These are phyloP conservation scores for Lasiurus cinereus DNA, from an alignment of 2,113 vertebrate genomes.

Conservation along the genomic window DNA sequence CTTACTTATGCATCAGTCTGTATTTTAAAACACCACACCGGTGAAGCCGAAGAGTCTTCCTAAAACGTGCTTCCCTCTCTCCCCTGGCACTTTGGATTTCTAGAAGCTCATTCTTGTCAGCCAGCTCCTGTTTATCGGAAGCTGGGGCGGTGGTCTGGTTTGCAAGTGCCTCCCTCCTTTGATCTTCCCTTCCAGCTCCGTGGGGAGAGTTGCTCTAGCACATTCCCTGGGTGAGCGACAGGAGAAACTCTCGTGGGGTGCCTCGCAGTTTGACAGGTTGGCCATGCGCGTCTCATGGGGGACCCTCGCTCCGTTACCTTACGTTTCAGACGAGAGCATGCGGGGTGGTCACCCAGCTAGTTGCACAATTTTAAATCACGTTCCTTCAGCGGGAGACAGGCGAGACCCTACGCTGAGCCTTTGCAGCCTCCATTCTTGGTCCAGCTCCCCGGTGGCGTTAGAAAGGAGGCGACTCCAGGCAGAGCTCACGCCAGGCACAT, in stretches of 20 bases:
- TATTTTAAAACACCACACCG: background rate
- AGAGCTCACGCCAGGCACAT: background rate
- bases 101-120: background rate
- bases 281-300: background rate
- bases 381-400: background rate
- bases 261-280: background rate
- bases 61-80: background rate
- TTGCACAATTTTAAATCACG: constrained; percentile 36
- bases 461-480: background rate
- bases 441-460: background rate
- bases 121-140: background rate
- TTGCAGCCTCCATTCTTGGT: constrained; percentile 26
- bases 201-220: background rate
- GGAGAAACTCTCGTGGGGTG: background rate
- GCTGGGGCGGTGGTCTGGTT: background rate
- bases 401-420: background rate
- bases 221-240: background rate
- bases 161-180: background rate
- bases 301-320: constrained; percentile 1
- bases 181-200: background rate
- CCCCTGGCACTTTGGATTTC: background rate
- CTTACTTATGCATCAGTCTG: background rate
- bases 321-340: constrained; percentile 16
- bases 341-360: constrained; percentile 4
- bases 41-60: background rate